Evolutionary conservation across 2,797 vertebrate species (phyloP).

Genomic region (Tachyglossus aculeatus): DNA sequence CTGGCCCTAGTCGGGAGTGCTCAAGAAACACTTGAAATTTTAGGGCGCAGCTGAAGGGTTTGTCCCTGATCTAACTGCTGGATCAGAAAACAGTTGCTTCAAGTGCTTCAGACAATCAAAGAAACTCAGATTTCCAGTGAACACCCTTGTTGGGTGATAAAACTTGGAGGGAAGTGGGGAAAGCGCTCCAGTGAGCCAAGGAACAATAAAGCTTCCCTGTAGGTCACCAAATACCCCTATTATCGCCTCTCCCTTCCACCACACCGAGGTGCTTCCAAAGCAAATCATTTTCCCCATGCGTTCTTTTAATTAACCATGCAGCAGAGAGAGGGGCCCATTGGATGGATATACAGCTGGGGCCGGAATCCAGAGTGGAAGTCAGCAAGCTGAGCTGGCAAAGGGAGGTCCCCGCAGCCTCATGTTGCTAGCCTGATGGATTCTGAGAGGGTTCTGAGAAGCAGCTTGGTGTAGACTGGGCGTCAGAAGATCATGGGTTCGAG

Average conservation of each 20-base stretch:
- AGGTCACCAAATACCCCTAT: too few relatives aligned
- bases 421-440: not conserved
- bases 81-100: not conserved
- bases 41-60: accelerated
- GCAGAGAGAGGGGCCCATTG: not conserved
- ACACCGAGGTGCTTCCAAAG: not conserved
- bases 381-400: not conserved
- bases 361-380: not conserved
- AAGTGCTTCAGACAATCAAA: not conserved
- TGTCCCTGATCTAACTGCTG: not conserved
- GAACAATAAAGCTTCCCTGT: too few relatives aligned
- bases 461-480: too few relatives aligned
- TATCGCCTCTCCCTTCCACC: too few relatives aligned
- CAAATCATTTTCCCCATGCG: not conserved
- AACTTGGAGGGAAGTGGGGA: not conserved
- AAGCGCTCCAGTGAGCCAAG: too few relatives aligned
- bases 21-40: not conserved
- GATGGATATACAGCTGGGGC: not conserved
- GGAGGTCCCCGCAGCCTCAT: not conserved
- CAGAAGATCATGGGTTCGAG: too few relatives aligned
- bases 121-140: not conserved
- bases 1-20: not conserved
- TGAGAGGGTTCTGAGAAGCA: not conserved
- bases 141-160: not conserved
- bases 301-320: not conserved